Evolutionary conservation across 2,888 invertebrate species (phyloP), one percentile per base, ranked within the genome.

Genomic region (Meganola albula): DNA sequence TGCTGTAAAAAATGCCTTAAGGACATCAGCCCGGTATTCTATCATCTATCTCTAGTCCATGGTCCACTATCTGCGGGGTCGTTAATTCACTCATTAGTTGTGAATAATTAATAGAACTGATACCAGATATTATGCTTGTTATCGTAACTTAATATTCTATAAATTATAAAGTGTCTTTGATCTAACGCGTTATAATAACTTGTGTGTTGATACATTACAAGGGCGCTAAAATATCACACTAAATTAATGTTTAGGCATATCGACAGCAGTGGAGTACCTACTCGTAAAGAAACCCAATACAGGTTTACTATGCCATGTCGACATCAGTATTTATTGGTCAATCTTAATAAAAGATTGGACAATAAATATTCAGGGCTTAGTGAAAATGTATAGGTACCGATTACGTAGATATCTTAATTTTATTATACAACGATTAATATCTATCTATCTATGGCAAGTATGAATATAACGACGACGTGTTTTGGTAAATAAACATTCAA

Each of bases 1-100:
- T 82, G 79, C 67, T 73, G 67, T 75, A 80, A 84, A 84, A 82
- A 82, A 76, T 74, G 62, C 64, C 68, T 63, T 74, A 77, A 80
- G 78, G 78, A 82, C 78, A 74, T 66, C 63, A 64, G 58, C 66
- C 69, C 53, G 61, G 45, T 58, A 59, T 57, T 74, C 68, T 74
- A 70, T 71, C 68, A 69, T 63, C 58, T 57, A 59, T 62, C 57
- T 53, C n/a, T n/a, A 61, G 59, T 37, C 58, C 60, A 62, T 61
- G 60, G 61, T 66, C 56, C 55, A 59, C 53, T 63, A 62, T 54
- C 53, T 53, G 53, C 50, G 60, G 50, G 63, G 64, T 72, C 67
- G 69, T 73, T 68, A 68, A 59, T 65, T 68, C 56, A 60, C 43
- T 69, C 63, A 74, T 75, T 71, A 66, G 53, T 52, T 68, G 63